Base-by-base conservation (phyloP, 2,797 vertebrate species). In the Danio jaintianensis region DNA sequence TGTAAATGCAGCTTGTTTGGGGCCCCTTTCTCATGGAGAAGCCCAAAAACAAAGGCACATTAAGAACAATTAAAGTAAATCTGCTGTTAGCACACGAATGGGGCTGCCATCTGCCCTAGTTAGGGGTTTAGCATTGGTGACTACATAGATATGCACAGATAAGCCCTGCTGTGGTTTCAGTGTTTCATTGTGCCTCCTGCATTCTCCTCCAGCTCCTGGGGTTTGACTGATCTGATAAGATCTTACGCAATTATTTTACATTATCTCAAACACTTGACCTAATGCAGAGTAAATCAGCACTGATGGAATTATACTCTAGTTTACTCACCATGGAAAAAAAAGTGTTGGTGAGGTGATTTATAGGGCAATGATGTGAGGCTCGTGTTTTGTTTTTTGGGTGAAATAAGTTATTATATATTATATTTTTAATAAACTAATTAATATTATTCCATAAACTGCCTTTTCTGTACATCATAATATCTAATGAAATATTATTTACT, bases 31-130 rank as follows among this genome's bases (percentile, higher is more conserved):
- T 91, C 83, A 89, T 92, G 91, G 79, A 85, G 83, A 85, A 83
- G 56, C 81, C 47, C 77, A 78, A 88, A 93, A 86, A 92, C 91
- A 92, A 91, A 87, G 84, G 81, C 78, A 85, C 84, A 86, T 86
- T 88, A 84, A 72, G 83, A 88, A 93, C 92, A 93, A 92, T 93
- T 88, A 55, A 83, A 87, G 86, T 89, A 89, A 86, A 90, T 90
- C 86, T 92, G 84, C 43, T 59, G 88, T 95, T 94, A 92, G 90
- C 94, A 94, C 93, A 91, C 87, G 87, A 94, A 94, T 93, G 86
- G 89, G 85, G 72, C 69, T 78, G 82, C 92, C 93, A 92, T 93
- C 93, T 93, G 92, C 91, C 91, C 81, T 83, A 88, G 86, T 86
- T 83, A 85, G 80, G 84, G 83, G 80, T 71, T 85, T 86, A 3